A percentile compares a stretch with the other conserved stretches of the same genome.
These are phyloP conservation scores for Dicyrtoma fusca DNA, from an alignment of 2,888 invertebrate species.

Conservation along the genomic window DNA sequence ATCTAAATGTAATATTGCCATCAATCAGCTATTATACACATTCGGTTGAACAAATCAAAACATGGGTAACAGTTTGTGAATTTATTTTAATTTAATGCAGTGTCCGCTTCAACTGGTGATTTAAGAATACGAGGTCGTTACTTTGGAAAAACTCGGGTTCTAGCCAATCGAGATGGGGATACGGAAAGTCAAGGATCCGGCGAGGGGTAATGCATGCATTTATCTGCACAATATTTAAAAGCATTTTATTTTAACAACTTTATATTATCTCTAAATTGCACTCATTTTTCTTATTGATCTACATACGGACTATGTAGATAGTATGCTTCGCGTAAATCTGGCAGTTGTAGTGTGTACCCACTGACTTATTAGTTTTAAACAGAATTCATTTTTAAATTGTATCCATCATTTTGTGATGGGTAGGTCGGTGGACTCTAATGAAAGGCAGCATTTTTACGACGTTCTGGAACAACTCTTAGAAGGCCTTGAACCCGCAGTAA, in stretches of 20 bases:
- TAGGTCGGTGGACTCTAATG: constrained; percentile 55
- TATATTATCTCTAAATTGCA: too few relatives aligned
- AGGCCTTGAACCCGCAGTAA: constrained; percentile 55
- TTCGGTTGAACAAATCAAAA: not conserved
- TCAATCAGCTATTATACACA: not conserved
- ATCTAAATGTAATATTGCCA: constrained; percentile 40
- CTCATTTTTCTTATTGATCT: too few relatives aligned
- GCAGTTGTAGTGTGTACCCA: too few relatives aligned
- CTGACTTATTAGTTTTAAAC: too few relatives aligned
- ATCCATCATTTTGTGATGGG: not conserved
- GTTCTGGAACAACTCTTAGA: constrained; percentile 83
- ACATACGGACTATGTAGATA: too few relatives aligned
- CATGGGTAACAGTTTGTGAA: not conserved
- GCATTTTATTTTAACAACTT: not conserved
- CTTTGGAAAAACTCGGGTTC: constrained; percentile 55
- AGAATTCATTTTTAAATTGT: not conserved
- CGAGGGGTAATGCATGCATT: constrained; percentile 48
- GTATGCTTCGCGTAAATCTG: too few relatives aligned
- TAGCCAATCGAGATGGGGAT: constrained; percentile 56
- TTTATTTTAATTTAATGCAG: not conserved
- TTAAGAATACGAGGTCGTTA: constrained; percentile 53
- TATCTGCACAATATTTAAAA: not conserved
- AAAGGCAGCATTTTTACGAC: constrained; percentile 63
- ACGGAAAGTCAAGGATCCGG: constrained; percentile 57
- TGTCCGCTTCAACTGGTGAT: constrained; percentile 50